Conservation (phyloP, 2,113 vertebrate species). For the Arothron firmamentum region DNA sequence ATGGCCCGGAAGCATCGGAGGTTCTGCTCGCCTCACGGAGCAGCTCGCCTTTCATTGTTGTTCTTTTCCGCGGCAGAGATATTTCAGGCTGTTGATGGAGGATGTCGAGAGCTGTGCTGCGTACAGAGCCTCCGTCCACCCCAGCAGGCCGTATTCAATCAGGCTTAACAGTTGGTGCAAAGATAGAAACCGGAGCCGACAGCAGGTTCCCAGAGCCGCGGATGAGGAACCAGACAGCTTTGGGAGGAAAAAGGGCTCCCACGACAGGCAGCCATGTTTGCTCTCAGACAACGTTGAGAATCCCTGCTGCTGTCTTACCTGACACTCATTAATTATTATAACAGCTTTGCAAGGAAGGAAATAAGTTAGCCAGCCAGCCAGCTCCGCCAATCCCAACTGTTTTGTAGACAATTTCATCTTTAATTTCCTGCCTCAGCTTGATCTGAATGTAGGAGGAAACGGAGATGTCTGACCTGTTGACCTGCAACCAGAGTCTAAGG, state of each 20-base stretch:
- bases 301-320: not conserved
- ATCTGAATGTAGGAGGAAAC: no score
- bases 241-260: not conserved
- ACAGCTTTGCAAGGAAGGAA: conserved; percentile 7
- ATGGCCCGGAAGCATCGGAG: no score
- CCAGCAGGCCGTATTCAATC: conserved; percentile 31
- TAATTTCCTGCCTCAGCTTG: no score
- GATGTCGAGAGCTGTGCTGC: no score
- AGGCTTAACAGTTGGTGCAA: conserved; percentile 30
- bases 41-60: no score
- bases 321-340: conserved; percentile 36
- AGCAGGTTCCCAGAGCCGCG: conserved; percentile 27
- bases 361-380: not conserved
- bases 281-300: not conserved
- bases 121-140: not conserved
- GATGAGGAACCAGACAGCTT: no score
- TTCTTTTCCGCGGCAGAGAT: no score
- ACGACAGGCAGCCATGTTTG: conserved; percentile 5
- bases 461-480: no score
- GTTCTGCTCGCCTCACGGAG: no score
- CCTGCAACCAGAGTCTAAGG: no score
- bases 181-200: conserved; percentile 15
- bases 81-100: no score
- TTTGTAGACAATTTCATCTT: no score
- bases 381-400: conserved; percentile 28